Percentiles rank a stretch among this genome's conserved stretches.
These are phyloP conservation scores for Nymphalis io DNA, from an alignment of 1,140 invertebrate species.

Conservation along the genomic window DNA sequence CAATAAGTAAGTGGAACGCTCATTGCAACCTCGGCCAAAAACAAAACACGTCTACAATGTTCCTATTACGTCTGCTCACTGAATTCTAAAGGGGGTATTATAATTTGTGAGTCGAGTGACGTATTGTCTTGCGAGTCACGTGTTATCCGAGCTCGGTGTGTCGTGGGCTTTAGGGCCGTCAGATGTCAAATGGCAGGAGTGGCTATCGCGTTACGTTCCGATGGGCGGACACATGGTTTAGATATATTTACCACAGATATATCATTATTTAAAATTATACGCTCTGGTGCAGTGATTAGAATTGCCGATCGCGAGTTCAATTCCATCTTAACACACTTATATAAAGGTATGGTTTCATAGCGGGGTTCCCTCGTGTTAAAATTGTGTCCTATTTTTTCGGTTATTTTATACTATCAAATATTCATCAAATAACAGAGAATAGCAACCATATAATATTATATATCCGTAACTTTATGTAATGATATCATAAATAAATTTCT, in stretches of 20 bases:
- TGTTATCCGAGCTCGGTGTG: background rate
- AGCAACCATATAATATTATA: no score
- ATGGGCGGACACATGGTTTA: constrained; percentile 5
- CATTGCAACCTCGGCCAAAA: background rate
- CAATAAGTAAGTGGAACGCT: constrained; percentile 19
- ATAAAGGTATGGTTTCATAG: no score
- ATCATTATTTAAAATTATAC: constrained; percentile 3
- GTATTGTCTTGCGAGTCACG: constrained; percentile 4
- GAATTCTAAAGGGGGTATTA: constrained; percentile 27
- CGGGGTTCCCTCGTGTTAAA: no score
- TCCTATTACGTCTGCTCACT: constrained; percentile 14
- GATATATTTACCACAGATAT: background rate
- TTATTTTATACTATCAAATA: no score
- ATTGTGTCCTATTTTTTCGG: no score
- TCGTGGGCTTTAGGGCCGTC: background rate
- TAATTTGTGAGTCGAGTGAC: constrained; percentile 3
- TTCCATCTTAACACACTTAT: no score
- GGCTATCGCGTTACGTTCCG: constrained; percentile 4
- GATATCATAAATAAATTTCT: no score
- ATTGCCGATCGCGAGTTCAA: no score
- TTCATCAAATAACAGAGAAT: no score
- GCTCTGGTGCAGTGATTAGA: background rate
- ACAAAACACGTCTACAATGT: constrained; percentile 17
- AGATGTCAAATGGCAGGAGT: constrained; percentile 9
- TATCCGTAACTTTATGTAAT: no score